These are phyloP conservation scores for Sarotherodon lohbergeri DNA, from an alignment of 2,113 vertebrate species.

Conservation along the genomic window DNA sequence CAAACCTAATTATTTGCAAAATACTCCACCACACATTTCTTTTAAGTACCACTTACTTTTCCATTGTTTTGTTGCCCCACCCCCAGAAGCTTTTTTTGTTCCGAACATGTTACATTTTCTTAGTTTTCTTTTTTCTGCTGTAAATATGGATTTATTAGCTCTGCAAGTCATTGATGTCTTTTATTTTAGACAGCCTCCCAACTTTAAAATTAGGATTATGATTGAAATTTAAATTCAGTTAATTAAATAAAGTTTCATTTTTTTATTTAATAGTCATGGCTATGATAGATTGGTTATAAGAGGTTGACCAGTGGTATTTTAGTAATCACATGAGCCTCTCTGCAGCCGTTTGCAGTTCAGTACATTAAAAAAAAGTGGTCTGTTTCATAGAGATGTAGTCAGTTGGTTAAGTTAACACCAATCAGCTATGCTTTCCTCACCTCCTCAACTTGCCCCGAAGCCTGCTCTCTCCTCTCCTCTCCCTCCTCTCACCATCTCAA, in stretches of 20 bases:
- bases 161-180: background rate
- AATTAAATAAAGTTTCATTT: background rate
- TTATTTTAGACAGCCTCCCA: background rate
- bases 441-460: conserved; percentile 7
- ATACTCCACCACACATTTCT: background rate
- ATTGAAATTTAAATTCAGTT: background rate
- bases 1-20: background rate
- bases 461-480: background rate
- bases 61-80: background rate
- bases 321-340: background rate
- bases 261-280: background rate
- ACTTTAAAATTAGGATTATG: background rate
- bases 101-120: background rate
- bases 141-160: background rate
- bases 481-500: background rate
- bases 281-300: background rate
- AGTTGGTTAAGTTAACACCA: conserved; percentile 42
- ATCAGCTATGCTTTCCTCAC: conserved; percentile 23
- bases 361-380: background rate
- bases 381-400: conserved; percentile 13
- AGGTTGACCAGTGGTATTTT: background rate
- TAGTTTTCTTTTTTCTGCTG: background rate
- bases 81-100: background rate
- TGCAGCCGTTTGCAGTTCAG: background rate
- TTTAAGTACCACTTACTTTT: background rate